Conservation (phyloP, 2,888 invertebrate species). For the Helicoverpa assulta region DNA sequence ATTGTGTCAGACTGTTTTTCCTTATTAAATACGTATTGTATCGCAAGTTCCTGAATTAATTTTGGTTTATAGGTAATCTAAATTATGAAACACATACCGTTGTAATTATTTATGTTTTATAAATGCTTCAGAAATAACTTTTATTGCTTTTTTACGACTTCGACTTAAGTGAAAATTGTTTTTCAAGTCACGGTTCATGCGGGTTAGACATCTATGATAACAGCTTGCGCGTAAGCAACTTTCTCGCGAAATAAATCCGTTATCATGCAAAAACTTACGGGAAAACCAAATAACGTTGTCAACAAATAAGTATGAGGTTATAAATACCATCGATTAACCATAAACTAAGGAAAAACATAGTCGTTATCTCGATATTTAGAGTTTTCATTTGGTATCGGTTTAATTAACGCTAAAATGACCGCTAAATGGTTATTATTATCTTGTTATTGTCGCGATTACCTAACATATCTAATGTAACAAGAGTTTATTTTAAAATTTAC, state of each 20-base stretch:
- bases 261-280: constrained; percentile 50
- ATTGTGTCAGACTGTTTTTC: background rate
- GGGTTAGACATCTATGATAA: constrained; percentile 36
- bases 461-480: constrained; percentile 18
- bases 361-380: constrained; percentile 28
- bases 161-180: constrained; percentile 34
- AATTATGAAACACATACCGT: background rate
- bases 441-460: constrained; percentile 41
- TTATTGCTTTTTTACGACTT: constrained; percentile 25
- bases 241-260: constrained; percentile 77
- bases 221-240: constrained; percentile 63
- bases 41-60: background rate
- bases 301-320: constrained; percentile 28
- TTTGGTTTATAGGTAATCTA: background rate
- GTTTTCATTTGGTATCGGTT: constrained; percentile 30
- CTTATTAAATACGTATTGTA: constrained; percentile 3
- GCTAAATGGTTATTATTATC: constrained; percentile 47
- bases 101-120: background rate
- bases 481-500: constrained; percentile 3
- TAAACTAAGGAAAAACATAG: constrained; percentile 37
- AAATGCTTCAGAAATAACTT: background rate
- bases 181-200: constrained; percentile 33
- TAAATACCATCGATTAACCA: constrained; percentile 24
- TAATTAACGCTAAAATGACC: constrained; percentile 43
- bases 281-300: constrained; percentile 14